phyloP scores from a whole-genome alignment of 2,797 vertebrate species.

The Morelia viridis region DNA sequence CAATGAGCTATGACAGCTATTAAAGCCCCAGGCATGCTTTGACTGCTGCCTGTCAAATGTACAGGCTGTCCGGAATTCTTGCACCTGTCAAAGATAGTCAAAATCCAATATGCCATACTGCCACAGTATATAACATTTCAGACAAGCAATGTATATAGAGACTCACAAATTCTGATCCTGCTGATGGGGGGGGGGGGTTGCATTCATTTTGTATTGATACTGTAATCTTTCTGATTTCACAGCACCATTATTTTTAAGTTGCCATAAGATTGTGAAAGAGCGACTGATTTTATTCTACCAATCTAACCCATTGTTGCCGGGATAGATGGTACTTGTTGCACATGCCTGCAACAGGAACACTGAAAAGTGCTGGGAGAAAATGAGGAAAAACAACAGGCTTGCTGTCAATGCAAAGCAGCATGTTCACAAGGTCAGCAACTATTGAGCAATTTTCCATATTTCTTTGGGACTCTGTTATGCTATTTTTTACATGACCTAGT shows the following conservation, averaged over 20 bases:
- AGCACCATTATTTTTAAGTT: background rate
- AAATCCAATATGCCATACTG: constrained; percentile 4
- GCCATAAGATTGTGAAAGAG: background rate
- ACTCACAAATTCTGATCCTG: background rate
- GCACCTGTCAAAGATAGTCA: constrained; percentile 19
- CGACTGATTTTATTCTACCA: background rate
- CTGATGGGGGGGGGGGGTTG: background rate
- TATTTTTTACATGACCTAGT: background rate
- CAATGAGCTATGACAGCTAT: constrained; percentile 28
- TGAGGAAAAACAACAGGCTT: background rate
- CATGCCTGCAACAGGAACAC: background rate
- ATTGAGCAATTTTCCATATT: background rate
- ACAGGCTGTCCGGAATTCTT: background rate
- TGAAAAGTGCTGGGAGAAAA: background rate
- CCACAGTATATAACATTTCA: background rate
- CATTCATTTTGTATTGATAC: background rate
- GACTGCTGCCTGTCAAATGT: constrained; percentile 7
- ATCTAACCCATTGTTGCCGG: background rate
- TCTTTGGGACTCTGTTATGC: background rate
- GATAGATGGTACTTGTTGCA: background rate
- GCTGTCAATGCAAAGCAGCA: background rate
- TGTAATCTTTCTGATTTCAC: background rate
- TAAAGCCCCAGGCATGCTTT: constrained; percentile 18
- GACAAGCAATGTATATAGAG: background rate
- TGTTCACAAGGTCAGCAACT: background rate